Conservation (phyloP, 2,113 vertebrate species). For the Lycaon pictus region DNA sequence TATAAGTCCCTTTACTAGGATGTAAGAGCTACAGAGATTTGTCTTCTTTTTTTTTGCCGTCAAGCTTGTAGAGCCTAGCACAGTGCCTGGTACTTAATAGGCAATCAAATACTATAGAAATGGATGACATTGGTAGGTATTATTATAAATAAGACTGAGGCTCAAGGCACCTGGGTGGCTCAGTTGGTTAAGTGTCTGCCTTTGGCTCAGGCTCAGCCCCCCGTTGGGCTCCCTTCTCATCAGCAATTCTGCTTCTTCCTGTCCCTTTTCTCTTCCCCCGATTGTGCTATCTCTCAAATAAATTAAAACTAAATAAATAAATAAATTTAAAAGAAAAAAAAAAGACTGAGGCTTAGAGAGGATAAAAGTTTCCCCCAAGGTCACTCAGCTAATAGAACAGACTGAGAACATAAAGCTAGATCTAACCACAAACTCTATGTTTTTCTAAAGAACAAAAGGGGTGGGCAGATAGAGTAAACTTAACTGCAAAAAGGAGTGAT, state of each 20-base stretch:
- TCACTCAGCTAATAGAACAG: background rate
- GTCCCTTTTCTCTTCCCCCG: too few relatives aligned
- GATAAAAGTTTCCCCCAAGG: background rate
- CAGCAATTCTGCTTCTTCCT: too few relatives aligned
- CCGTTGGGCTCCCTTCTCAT: too few relatives aligned
- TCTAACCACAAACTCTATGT: background rate
- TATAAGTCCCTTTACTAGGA: background rate
- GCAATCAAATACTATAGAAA: background rate
- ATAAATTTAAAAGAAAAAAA: too few relatives aligned
- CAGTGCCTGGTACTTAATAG: background rate
- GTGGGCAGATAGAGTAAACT: background rate
- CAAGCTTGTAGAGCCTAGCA: background rate
- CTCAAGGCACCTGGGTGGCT: background rate
- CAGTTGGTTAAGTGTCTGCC: too few relatives aligned
- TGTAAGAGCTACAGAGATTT: background rate
- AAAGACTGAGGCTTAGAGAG: too few relatives aligned
- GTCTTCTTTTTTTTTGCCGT: background rate
- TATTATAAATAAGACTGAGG: slow-evolving; percentile 27
- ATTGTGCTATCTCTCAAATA: too few relatives aligned
- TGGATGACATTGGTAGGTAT: background rate
- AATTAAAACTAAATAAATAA: too few relatives aligned
- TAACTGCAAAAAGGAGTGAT: background rate
- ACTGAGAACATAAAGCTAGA: background rate
- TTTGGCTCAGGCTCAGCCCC: too few relatives aligned
- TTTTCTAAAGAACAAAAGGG: slow-evolving; percentile 53